Conservation (phyloP, 2,888 invertebrate species). For the Rhagonycha lutea region DNA sequence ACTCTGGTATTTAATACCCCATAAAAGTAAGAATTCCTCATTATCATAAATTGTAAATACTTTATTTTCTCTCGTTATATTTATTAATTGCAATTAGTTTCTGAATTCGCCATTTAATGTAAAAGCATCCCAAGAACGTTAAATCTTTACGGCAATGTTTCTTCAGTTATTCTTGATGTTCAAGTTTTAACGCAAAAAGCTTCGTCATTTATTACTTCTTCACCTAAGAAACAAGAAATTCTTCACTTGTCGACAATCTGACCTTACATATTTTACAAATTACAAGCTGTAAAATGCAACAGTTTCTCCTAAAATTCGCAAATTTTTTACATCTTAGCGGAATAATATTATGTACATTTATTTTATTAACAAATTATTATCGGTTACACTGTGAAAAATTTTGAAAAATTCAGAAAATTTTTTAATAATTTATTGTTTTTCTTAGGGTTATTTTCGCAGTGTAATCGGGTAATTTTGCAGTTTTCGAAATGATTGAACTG, state of each 20-base stretch:
- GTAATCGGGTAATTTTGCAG: neutral
- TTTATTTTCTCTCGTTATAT: neutral
- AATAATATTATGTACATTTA: neutral
- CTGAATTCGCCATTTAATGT: neutral
- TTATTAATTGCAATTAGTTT: neutral
- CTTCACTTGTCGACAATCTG: neutral
- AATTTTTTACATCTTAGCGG: neutral
- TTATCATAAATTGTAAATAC: neutral
- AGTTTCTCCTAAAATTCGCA: neutral
- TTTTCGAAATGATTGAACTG: neutral
- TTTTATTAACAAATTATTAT: neutral
- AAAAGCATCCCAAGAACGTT: neutral
- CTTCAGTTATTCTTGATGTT: neutral
- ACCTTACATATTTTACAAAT: neutral
- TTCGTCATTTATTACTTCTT: slow-evolving; percentile 4
- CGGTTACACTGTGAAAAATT: neutral
- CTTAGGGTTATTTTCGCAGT: neutral
- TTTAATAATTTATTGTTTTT: too few species aligned
- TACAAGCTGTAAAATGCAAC: neutral
- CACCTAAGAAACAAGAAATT: slow-evolving; percentile 2
- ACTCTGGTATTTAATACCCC: neutral
- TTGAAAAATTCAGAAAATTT: too few species aligned
- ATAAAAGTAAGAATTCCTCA: neutral
- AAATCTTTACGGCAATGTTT: neutral
- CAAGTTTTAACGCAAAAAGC: slow-evolving; percentile 3